Evolutionary conservation across 2,797 vertebrate genomes (phyloP).

Genomic region (Bradypodion ventrale): DNA sequence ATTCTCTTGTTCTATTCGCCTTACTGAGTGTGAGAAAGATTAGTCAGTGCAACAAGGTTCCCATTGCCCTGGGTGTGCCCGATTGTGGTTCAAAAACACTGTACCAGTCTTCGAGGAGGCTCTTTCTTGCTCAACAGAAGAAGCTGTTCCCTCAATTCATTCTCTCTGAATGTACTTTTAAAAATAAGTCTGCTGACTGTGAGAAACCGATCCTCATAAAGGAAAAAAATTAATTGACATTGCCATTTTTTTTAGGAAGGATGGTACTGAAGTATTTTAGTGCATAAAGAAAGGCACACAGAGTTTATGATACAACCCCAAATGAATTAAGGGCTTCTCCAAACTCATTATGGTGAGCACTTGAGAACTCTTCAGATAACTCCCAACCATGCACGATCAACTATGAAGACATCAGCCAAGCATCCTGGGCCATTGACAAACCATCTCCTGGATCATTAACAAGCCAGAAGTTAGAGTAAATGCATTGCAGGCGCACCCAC

Average conservation of each 20-base stretch:
- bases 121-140: too few relatives aligned
- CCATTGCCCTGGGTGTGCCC: too few relatives aligned
- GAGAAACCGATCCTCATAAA: background rate
- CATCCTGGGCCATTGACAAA: slow-evolving; percentile 2
- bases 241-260: background rate
- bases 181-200: background rate
- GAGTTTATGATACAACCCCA: background rate
- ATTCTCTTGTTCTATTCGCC: too few relatives aligned
- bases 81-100: too few relatives aligned
- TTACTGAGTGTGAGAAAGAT: too few relatives aligned
- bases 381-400: background rate
- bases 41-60: too few relatives aligned
- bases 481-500: too few relatives aligned
- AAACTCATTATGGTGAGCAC: background rate
- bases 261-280: background rate
- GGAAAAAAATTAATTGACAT: background rate
- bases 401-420: background rate
- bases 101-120: too few relatives aligned
- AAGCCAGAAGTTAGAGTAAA: background rate
- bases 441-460: background rate
- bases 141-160: background rate
- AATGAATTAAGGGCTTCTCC: background rate
- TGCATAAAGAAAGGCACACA: background rate
- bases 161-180: background rate
- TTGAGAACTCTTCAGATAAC: background rate